A percentile compares a stretch with the other conserved stretches of the same genome.
These are phyloP conservation scores for Peromyscus leucopus DNA, from an alignment of 2,113 vertebrate genomes.

Conservation along the genomic window DNA sequence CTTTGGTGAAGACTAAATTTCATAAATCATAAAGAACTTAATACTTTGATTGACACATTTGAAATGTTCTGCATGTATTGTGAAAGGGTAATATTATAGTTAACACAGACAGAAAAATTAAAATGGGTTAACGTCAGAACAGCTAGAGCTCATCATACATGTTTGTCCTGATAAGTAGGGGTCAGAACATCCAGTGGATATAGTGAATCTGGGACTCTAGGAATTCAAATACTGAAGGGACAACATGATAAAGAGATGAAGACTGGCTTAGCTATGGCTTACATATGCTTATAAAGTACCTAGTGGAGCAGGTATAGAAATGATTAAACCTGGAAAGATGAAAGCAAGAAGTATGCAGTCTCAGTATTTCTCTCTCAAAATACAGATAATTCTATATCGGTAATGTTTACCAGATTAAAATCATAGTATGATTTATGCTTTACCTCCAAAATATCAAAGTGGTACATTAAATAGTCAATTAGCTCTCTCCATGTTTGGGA, in stretches of 20 bases:
- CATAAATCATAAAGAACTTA: conserved; percentile 30
- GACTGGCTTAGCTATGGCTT: neutral
- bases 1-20: conserved; percentile 50
- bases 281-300: neutral
- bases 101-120: neutral
- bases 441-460: neutral
- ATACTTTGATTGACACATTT: neutral
- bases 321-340: neutral
- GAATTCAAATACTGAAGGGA: neutral
- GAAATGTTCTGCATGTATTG: conserved; percentile 17
- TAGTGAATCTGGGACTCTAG: neutral
- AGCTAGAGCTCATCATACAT: neutral
- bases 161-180: neutral
- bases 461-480: neutral
- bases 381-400: conserved; percentile 1
- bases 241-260: neutral
- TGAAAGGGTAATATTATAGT: neutral
- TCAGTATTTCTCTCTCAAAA: neutral
- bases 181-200: neutral
- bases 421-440: conserved; percentile 5
- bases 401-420: conserved; percentile 5
- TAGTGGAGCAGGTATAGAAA: neutral
- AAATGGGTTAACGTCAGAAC: neutral
- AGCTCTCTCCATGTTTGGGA: neutral
- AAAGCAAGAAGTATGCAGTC: neutral